Percentiles rank a stretch among this genome's conserved stretches.
These are phyloP conservation scores for Staurois parvus DNA, from an alignment of 2,797 vertebrate species.

Conservation along the genomic window DNA sequence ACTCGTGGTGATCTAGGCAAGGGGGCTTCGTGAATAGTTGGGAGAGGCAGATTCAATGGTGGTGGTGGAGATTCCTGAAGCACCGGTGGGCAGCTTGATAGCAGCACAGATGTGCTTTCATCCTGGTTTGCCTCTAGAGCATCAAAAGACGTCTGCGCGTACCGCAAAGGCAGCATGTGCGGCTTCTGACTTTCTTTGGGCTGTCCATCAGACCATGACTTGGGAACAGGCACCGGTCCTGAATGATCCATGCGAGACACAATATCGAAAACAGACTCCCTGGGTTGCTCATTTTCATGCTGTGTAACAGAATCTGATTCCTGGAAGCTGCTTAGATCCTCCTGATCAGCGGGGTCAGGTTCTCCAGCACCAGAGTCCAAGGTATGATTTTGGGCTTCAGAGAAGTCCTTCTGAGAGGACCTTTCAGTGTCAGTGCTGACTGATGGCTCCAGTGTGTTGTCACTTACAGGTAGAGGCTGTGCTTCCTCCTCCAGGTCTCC, in stretches of 20 bases:
- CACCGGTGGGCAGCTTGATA: too few relatives aligned
- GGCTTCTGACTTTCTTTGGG: conserved; percentile 73
- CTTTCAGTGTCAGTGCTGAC: background rate
- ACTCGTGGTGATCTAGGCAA: conserved; percentile 28
- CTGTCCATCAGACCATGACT: conserved; percentile 21
- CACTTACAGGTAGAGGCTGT: background rate
- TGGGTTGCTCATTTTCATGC: conserved; percentile 50
- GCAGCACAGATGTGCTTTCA: background rate
- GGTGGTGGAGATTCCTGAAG: too few relatives aligned
- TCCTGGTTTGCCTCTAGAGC: conserved; percentile 30
- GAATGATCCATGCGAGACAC: conserved; percentile 49
- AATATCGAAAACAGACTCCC: conserved; percentile 69
- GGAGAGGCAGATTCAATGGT: background rate
- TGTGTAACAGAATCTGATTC: background rate
- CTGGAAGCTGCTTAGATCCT: background rate
- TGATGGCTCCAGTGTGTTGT: background rate
- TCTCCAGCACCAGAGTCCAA: background rate
- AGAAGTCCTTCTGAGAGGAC: background rate
- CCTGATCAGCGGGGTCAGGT: background rate
- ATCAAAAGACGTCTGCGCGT: conserved; percentile 69
- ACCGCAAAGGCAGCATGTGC: conserved; percentile 81
- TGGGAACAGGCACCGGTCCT: conserved; percentile 50
- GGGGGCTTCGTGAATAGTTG: conserved; percentile 36
- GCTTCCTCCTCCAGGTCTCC: background rate
- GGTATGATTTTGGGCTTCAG: background rate